Evolutionary conservation across 2,113 vertebrate species (phyloP).

Genomic region (Barnardius zonarius): DNA sequence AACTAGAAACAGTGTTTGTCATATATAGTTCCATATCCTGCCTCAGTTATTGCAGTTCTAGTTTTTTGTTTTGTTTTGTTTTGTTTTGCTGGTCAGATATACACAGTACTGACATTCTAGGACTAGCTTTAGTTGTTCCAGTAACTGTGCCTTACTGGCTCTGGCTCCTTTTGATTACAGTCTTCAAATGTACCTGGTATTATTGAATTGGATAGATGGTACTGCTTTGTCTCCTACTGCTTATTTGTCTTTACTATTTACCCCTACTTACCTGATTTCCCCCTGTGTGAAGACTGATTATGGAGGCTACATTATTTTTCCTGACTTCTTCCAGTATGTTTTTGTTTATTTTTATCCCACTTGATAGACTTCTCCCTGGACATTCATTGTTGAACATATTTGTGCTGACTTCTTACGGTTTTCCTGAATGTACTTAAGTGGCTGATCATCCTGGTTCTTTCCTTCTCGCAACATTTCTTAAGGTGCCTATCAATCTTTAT

Average conservation of each 20-base stretch:
- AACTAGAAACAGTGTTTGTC: neutral
- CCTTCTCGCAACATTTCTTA: neutral
- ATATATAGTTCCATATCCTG: neutral
- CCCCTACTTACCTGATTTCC: neutral
- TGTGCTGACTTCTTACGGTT: neutral
- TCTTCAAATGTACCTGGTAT: neutral
- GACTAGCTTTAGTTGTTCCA: neutral
- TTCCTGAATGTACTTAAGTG: neutral
- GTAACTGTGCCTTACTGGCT: neutral
- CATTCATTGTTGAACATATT: neutral
- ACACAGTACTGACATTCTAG: neutral
- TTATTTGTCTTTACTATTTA: neutral
- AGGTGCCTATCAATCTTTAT: neutral
- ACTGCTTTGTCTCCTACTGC: neutral
- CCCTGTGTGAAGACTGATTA: neutral
- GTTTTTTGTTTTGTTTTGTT: neutral
- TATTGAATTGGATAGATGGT: neutral
- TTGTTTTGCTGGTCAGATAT: neutral
- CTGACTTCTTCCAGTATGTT: neutral
- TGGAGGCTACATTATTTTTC: neutral
- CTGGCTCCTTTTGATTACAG: neutral
- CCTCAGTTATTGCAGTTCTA: neutral
- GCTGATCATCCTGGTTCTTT: neutral
- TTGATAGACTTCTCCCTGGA: neutral
- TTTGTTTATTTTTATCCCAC: neutral